Evolutionary conservation across 2,113 vertebrate genomes (phyloP).

Genomic region (Butorides virescens): DNA sequence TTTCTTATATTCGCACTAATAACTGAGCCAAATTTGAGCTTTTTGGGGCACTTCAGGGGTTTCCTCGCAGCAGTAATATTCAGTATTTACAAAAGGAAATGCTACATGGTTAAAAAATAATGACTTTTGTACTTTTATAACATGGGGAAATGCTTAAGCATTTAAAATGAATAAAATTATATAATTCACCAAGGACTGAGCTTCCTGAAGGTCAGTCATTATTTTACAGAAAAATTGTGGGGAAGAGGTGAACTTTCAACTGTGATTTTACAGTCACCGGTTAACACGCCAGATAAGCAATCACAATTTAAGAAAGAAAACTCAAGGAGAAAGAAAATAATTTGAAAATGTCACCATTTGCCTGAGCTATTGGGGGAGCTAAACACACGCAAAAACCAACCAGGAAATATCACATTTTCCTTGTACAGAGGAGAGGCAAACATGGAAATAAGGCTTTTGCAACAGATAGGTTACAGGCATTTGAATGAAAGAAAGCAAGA

Average conservation of each 20-base stretch:
- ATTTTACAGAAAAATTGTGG: background rate
- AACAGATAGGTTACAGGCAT: background rate
- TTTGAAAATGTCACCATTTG: background rate
- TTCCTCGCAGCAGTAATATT: background rate
- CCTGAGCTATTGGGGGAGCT: background rate
- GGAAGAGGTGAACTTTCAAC: constrained; percentile 6
- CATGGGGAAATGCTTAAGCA: background rate
- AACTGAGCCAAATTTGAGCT: background rate
- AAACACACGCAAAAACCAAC: background rate
- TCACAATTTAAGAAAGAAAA: background rate
- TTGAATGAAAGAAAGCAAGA: background rate
- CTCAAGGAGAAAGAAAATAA: background rate
- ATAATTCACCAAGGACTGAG: background rate
- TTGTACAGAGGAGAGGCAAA: background rate
- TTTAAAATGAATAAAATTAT: background rate
- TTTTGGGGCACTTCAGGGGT: background rate
- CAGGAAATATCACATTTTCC: background rate
- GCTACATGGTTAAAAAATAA: background rate
- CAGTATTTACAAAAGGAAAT: background rate
- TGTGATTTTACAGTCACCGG: background rate
- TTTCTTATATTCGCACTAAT: background rate
- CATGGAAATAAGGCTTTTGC: background rate
- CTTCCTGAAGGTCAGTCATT: background rate
- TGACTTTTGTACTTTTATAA: background rate
- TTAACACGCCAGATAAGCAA: background rate